phyloP scores from a whole-genome alignment of 2,113 vertebrate genomes.

The Gobius niger region DNA sequence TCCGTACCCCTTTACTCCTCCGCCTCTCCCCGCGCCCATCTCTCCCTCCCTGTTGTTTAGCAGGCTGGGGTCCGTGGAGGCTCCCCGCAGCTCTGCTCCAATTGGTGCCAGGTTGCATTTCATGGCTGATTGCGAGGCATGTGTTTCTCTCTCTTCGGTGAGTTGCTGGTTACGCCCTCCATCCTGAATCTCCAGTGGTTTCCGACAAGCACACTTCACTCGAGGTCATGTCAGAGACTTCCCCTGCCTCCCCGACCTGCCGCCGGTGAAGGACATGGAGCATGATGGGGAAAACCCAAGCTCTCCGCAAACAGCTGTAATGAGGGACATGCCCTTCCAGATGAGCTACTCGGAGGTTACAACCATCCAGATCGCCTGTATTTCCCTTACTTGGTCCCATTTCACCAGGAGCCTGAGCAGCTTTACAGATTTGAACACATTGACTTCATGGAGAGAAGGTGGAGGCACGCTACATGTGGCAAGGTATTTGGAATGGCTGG shows the following conservation, averaged over 20 bases:
- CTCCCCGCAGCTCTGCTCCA: constrained; percentile 60
- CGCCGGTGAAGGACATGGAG: constrained; percentile 47
- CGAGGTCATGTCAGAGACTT: constrained; percentile 69
- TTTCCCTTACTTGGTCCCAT: constrained; percentile 29
- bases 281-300: constrained; percentile 33
- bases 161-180: constrained; percentile 49
- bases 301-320: constrained; percentile 60
- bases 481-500: constrained; percentile 31
- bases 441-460: constrained; percentile 37
- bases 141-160: constrained; percentile 56
- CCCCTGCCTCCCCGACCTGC: constrained; percentile 53
- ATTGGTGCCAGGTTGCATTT: constrained; percentile 70
- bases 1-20: constrained; percentile 21
- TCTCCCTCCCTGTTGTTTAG: constrained; percentile 44
- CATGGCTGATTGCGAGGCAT: constrained; percentile 70
- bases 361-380: constrained; percentile 39
- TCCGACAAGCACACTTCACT: constrained; percentile 58
- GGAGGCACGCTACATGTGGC: constrained; percentile 33
- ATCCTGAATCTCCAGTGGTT: constrained; percentile 66
- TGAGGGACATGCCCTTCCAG: constrained; percentile 62
- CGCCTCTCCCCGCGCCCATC: constrained; percentile 25
- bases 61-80: constrained; percentile 46
- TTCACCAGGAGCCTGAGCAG: constrained; percentile 22
- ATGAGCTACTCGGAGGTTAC: constrained; percentile 54
- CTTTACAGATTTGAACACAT: constrained; percentile 33